phyloP scores from a whole-genome alignment of 1,140 invertebrate genomes.

The Meloidogyne floridensis region DNA sequence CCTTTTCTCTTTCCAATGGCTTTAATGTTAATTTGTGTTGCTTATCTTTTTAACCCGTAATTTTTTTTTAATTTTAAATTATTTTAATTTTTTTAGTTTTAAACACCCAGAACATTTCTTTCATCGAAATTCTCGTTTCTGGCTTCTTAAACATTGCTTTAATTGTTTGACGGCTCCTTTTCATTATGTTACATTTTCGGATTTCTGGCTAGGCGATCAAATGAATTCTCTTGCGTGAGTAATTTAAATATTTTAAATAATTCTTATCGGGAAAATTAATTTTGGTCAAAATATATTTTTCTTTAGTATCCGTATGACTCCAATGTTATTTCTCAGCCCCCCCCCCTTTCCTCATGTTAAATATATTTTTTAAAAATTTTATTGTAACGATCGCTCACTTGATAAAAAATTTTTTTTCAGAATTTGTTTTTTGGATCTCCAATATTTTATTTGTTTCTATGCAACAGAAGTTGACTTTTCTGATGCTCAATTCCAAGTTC shows the following conservation, averaged over 20 bases:
- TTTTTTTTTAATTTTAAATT: background rate
- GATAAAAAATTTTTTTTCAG: constrained; percentile 3
- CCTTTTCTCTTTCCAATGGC: constrained; percentile 85
- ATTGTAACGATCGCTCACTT: too few relatives aligned
- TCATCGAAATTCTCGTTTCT: constrained; percentile 80
- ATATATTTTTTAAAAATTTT: too few relatives aligned
- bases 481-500: constrained; percentile 47
- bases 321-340: too few relatives aligned
- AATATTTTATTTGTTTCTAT: constrained; percentile 80
- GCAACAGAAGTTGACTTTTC: constrained; percentile 66
- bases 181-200: constrained; percentile 91
- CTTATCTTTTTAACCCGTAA: constrained; percentile 84
- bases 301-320: too few relatives aligned
- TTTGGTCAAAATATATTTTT: too few relatives aligned
- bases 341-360: too few relatives aligned
- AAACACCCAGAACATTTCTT: constrained; percentile 75
- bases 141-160: constrained; percentile 70
- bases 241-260: background rate
- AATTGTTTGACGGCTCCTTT: constrained; percentile 81
- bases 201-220: constrained; percentile 99
- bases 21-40: constrained; percentile 81
- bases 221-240: constrained; percentile 81
- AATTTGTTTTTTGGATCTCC: constrained; percentile 86
- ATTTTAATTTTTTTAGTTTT: constrained; percentile 30
- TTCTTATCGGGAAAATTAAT: too few relatives aligned